phyloP scores from a whole-genome alignment of 2,888 invertebrate species.

The Agapostemon virescens region DNA sequence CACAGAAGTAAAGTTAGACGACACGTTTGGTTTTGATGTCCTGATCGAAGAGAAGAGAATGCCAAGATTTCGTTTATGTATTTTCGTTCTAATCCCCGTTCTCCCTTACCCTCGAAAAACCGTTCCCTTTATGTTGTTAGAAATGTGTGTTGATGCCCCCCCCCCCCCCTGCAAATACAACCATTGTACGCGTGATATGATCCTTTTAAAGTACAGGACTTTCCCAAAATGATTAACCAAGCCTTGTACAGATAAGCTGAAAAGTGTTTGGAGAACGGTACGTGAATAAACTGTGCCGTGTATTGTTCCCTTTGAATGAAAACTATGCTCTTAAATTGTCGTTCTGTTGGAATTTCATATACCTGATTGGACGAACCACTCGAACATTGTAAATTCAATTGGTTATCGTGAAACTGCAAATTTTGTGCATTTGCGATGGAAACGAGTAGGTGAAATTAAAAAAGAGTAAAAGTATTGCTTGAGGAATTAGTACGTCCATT shows the following conservation, averaged over 20 bases:
- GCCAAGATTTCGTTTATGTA: constrained; percentile 3
- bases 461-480: no score
- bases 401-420: no score
- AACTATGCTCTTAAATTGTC: constrained; percentile 26
- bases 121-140: neutral
- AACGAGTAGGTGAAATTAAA: neutral
- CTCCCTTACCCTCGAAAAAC: neutral
- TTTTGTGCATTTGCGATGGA: no score
- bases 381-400: no score
- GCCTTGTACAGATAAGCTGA: constrained; percentile 29
- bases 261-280: constrained; percentile 49
- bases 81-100: neutral
- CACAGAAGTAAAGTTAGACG: constrained; percentile 26
- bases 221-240: constrained; percentile 12
- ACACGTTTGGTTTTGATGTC: neutral
- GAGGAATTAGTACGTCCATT: no score
- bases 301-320: constrained; percentile 6
- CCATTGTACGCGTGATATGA: constrained; percentile 22
- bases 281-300: constrained; percentile 49
- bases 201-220: constrained; percentile 42
- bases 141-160: neutral
- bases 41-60: neutral
- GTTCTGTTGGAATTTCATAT: neutral
- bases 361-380: no score
- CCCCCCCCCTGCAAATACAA: constrained; percentile 22